Evolutionary conservation across 1,140 invertebrate genomes (phyloP), one percentile per base, ranked within the genome.

Genomic region (Scaptodrosophila lebanonensis): DNA sequence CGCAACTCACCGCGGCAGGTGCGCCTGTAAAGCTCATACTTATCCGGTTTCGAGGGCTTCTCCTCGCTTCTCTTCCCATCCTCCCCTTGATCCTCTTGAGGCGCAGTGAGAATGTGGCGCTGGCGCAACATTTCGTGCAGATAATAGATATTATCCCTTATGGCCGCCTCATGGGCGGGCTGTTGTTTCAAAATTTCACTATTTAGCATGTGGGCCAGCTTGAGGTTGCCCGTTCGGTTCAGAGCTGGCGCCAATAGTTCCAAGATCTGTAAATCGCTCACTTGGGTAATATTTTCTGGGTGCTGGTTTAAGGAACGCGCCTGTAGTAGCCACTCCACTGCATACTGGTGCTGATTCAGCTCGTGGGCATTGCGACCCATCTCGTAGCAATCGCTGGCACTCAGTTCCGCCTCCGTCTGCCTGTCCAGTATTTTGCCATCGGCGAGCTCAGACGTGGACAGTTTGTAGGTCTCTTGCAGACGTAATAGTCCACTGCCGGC

Each of bases 361-460:
- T 95, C 93, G 88, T 98, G 98, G 2, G 95, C 92, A 68, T 95
- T 92, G 45, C 94, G 90, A 6, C 97, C 98, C 9, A 99, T 89
- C 87, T 98, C 95, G 88, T 95, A 99, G 84, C 97, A 98, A 85
- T 99, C 98, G 39, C 93, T 91, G 3, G 95, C 95, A 89, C 88
- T 87, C 86, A 93, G 87, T 27, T 88, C 86, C 94, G 60, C 2
- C 7, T 40, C 16, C 3, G 13, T 20, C 45, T 91, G 90, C 5
- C 92, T 90, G 2, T 93, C 94, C 75, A 92, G 92, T 22, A 98
- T 88, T 65, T 93, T 91, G 11, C 97, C 97, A 38, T 93, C 88
- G 1, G 97, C 95, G 52, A 99, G 89, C 25, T 95, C 92, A 0
- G 91, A 88, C 5, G 97, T 96, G 25, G 97, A 92, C 5, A 99